Conservation (phyloP, 2,888 invertebrate species). For the Trachelus iudaicus region DNA sequence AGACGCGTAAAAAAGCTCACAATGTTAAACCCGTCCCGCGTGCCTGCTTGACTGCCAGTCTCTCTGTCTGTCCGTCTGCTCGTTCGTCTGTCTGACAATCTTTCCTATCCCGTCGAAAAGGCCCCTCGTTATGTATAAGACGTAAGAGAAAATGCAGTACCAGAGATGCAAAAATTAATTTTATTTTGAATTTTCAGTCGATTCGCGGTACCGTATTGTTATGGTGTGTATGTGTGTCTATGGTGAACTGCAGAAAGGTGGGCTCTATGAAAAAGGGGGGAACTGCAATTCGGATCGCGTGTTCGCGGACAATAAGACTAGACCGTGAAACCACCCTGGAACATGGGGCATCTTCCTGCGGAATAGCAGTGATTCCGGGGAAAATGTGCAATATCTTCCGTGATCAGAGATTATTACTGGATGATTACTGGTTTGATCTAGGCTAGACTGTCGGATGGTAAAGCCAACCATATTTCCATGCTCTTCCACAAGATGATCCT, state of each 20-base stretch:
- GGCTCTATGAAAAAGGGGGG: neutral
- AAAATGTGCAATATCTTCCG: slow-evolving; percentile 63
- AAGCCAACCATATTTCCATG: slow-evolving; percentile 13
- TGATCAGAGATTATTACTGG: slow-evolving; percentile 63
- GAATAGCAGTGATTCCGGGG: slow-evolving; percentile 62
- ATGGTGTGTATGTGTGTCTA: neutral
- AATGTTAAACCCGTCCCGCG: slow-evolving; percentile 42
- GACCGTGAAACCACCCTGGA: slow-evolving; percentile 40
- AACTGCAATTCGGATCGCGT: slow-evolving; percentile 48
- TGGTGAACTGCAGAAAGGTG: neutral
- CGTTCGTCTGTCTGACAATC: neutral
- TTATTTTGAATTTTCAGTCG: neutral
- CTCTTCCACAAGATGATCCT: neutral
- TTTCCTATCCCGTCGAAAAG: neutral
- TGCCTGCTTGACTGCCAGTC: neutral
- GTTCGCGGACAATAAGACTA: slow-evolving; percentile 59
- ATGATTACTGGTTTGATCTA: slow-evolving; percentile 59
- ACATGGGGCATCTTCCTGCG: slow-evolving; percentile 29
- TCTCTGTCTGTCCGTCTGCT: slow-evolving; percentile 7
- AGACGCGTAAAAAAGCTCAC: slow-evolving; percentile 60
- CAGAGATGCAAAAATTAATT: neutral
- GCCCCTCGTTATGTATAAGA: neutral
- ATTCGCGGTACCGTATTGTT: neutral
- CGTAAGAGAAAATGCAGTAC: neutral
- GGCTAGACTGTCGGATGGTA: slow-evolving; percentile 46